Base-by-base conservation (phyloP, 2,888 invertebrate species). In the Ophion ellenae region DNA sequence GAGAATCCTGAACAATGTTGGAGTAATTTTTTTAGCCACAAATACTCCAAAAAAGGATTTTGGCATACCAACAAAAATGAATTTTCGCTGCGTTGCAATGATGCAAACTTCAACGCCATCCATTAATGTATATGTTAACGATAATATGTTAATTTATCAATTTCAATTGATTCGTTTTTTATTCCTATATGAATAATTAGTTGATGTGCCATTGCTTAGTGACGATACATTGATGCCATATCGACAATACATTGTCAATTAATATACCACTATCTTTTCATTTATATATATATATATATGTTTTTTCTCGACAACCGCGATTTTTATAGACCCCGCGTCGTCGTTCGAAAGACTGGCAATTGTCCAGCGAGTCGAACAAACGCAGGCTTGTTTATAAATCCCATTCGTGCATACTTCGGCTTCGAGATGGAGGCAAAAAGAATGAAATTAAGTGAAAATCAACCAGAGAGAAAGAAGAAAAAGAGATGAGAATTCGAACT, bases 291-390 rank as follows among this genome's bases (percentile, higher is more conserved):
- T 47, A 20, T 47, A 40, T 40, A 40, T 17, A 53, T 53, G 17
- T 74, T 77, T 47, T 63, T 47, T 47, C 14, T 47, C 10, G 2
- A 53, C 53, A 17, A 59, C 64, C 63, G 24, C 28, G 36, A 74
- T 53, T 77, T 73, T 81, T 64, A 61, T 59, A 47, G 71, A 69
- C 28, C 28, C 14, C 47, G 9, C 28, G 40, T 71, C 77, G 83
- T 73, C 81, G 86, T 73, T 70, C 53, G 81, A 73, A 81, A 74
- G 83, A 86, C 76, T 87, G 85, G 86, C 85, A 71, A 70, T 71
- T 32, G 81, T 83, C 86, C 86, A 86, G 81, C 63, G 11, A 32
- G 32, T 53, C 53, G 53, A 70, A 70, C 70, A 75, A 70, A 57
- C 47, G 61, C 45, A 57, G 28, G 20, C 45, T 53, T 59, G 36